Evolutionary conservation across 2,797 vertebrate genomes (phyloP), one percentile per base, ranked within the genome.

Genomic region (Crenuchus spilurus): DNA sequence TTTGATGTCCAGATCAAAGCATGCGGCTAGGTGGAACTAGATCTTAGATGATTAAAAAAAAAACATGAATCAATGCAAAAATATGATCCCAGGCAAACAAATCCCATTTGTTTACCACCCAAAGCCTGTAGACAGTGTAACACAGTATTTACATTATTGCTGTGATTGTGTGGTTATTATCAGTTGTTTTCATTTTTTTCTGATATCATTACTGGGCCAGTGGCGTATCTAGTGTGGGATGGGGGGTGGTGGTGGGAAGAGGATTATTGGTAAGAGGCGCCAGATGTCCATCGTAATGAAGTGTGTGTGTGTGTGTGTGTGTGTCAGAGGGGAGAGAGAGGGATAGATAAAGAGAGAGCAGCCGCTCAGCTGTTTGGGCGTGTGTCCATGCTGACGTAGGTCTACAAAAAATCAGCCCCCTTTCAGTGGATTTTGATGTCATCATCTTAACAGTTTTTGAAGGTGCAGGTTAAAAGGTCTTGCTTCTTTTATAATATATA

Each of bases 201-300:
- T 18, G 10, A 35, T 52, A 8, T 28, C 10, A 30, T 31, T 60
- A 33, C n/a, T 16, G 54, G 63, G 39, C 10, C 22, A 39, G 33
- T 35, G 18, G 31, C 33, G n/a, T 11, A 51, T 41, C 61, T 46
- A 35, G 30, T n/a, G 39, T 16, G 39, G 42, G 52, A 66, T 28
- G 20, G 62, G 46, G 26, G 28, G 3, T 14, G 49, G 20, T 4
- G n/a, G 37, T 31, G 55, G 60, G 28, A 68, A 70, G 58, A 67
- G 73, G 73, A 77, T 74, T 79, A 75, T 77, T 70, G 49, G 74
- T 79, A 73, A 79, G 75, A 76, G 49, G 75, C 69, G 30, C 66
- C 75, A 83, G 81, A 80, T 78, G 78, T 78, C 64, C 74, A 55
- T 71, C 48, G 37, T 72, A 77, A 82, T 77, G 73, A 72, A 64